Evolutionary conservation across 2,888 invertebrate species (phyloP).

Genomic region (Drosophila demipolita): DNA sequence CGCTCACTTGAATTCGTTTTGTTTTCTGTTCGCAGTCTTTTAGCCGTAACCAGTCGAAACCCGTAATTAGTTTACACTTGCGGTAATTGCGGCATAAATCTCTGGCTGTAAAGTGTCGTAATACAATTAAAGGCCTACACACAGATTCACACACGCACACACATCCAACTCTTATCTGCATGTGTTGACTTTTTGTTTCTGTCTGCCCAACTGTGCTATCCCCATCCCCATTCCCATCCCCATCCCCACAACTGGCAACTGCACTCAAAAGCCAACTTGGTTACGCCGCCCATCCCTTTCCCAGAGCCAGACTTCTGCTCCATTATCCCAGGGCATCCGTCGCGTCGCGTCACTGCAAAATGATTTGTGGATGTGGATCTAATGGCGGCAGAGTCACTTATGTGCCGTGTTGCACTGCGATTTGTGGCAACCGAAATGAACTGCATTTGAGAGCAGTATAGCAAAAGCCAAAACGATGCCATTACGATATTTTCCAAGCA

Average conservation of each 20-base stretch:
- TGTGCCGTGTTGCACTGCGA: constrained; percentile 38
- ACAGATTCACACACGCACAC: constrained; percentile 26
- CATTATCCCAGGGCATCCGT: constrained; percentile 45
- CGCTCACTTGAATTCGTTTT: constrained; percentile 46
- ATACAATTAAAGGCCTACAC: constrained; percentile 50
- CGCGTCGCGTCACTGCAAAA: constrained; percentile 56
- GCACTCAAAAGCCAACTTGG: constrained; percentile 46
- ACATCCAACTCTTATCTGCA: constrained; percentile 9
- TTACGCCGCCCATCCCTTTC: constrained; percentile 58
- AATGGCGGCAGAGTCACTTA: constrained; percentile 55
- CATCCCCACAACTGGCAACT: constrained; percentile 9
- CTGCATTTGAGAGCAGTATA: constrained; percentile 42
- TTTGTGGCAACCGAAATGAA: constrained; percentile 40
- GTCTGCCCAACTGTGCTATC: constrained; percentile 12
- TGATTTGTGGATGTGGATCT: constrained; percentile 75
- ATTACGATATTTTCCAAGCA: constrained; percentile 54
- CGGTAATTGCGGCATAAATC: constrained; percentile 81
- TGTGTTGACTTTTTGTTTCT: constrained; percentile 46
- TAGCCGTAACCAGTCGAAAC: constrained; percentile 62
- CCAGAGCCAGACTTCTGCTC: constrained; percentile 32
- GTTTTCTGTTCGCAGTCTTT: constrained; percentile 44
- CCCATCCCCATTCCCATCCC: background rate
- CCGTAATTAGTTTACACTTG: constrained; percentile 82
- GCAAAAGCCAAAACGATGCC: constrained; percentile 15
- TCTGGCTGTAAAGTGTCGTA: constrained; percentile 72